phyloP scores from a whole-genome alignment of 2,888 invertebrate genomes.

The Torymus auratus region DNA sequence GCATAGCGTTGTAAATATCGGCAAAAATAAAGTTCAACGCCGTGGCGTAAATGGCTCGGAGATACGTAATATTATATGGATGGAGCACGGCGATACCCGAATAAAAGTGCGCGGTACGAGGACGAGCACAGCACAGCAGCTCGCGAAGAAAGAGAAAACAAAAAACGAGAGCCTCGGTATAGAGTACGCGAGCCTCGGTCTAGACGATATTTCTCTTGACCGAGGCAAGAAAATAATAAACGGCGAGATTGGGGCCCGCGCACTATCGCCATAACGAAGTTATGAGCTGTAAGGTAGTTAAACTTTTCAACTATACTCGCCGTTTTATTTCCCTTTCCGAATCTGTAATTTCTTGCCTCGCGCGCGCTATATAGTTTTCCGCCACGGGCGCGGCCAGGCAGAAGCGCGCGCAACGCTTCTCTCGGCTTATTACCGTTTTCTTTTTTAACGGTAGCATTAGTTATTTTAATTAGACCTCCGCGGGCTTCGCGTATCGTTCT shows the following conservation, averaged over 20 bases:
- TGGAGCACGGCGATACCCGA: conserved; percentile 25
- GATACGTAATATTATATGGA: conserved; percentile 25
- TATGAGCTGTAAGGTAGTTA: conserved; percentile 75
- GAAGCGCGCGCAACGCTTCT: too few species aligned
- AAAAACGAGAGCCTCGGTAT: not conserved
- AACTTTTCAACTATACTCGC: conserved; percentile 69
- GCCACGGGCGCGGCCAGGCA: not conserved
- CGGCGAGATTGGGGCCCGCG: conserved; percentile 62
- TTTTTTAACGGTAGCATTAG: conserved; percentile 47
- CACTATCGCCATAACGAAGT: conserved; percentile 71
- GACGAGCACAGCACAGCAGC: not conserved
- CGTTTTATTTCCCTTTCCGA: conserved; percentile 51
- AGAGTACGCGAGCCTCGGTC: conserved; percentile 32
- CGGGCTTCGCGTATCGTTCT: not conserved
- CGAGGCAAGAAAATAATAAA: conserved; percentile 72
- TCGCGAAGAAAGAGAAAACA: not conserved
- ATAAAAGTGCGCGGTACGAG: conserved; percentile 20
- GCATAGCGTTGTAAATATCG: conserved; percentile 22
- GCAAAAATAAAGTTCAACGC: conserved; percentile 49
- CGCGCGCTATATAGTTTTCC: conserved; percentile 71
- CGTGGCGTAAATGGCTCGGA: conserved; percentile 22
- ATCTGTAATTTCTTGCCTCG: conserved; percentile 69
- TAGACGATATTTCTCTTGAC: conserved; percentile 72
- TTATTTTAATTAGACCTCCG: conserved; percentile 49
- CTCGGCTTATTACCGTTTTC: conserved; percentile 37